Base-by-base conservation (phyloP, 2,797 vertebrate species). In the Rhynchotus rufescens region DNA sequence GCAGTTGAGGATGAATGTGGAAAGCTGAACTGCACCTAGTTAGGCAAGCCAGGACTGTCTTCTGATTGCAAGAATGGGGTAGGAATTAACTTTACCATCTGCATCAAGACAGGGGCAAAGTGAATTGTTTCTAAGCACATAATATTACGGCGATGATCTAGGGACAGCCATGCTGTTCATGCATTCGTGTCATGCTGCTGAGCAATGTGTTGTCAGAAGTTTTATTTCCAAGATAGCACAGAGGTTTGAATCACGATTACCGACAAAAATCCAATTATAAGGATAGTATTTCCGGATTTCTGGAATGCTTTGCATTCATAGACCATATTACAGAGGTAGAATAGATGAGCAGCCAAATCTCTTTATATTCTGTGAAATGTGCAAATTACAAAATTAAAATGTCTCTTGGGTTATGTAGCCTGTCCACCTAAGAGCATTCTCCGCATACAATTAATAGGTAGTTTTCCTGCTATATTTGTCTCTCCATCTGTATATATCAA, bases 141-240 rank as follows among this genome's bases (percentile, higher is more conserved):
- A 92, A 89, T 67, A 78, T 44, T 34, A 22, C 76, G 74, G 88
- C 1, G 6, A 82, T 73, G 52, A 60, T 95, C 73, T 73, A 85
- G 49, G 71, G 94, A 68, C 57, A 90, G 62, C 78, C 91, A 49
- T 62, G 36, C 67, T 93, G 47, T 52, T 89, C 76, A 69, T 92
- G 36, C 80, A 59, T 72, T 92, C 76, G 74, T 88, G 88, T 91
- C 66, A 87, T 96, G 86, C 64, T 93, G 71, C 40, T 62, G 71
- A 95, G 87, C 57, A 93, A 75, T 89, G 95, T 92, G 44, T 95
- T 95, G 88, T 92, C 81, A 93, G 80, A 76, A 71, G 52, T 64
- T 88, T 71, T n/a, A 72, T 95, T 92, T 91, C 78, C 97, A 96
- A 92, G 71, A 62, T 26, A 89, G 13, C 54, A 84, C 80, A 92